These are phyloP conservation scores for Meloidogyne exigua DNA, from an alignment of 1,140 invertebrate genomes.

Conservation along the genomic window DNA sequence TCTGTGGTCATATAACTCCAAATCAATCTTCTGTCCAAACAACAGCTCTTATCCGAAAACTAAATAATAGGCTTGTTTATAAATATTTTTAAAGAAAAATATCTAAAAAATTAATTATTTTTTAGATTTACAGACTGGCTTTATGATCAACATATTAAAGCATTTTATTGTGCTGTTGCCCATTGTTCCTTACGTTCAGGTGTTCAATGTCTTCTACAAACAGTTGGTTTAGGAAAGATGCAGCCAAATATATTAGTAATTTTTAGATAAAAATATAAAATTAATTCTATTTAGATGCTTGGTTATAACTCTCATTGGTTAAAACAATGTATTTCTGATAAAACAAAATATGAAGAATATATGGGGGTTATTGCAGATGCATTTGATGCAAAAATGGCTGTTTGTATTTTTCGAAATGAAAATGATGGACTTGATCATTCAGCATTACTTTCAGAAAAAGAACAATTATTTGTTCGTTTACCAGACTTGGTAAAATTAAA, in stretches of 20 bases:
- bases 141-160: constrained; percentile 77
- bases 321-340: constrained; percentile 44
- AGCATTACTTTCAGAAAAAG: constrained; percentile 40
- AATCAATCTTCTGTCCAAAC: constrained; percentile 42
- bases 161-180: constrained; percentile 75
- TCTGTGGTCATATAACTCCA: constrained; percentile 64
- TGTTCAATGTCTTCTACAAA: constrained; percentile 70
- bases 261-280: constrained; percentile 65
- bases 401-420: constrained; percentile 57
- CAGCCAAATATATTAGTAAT: constrained; percentile 83
- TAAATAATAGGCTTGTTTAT: constrained; percentile 28
- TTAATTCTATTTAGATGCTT: background rate
- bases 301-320: constrained; percentile 58
- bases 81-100: background rate
- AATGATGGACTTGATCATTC: constrained; percentile 50
- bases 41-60: constrained; percentile 47
- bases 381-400: constrained; percentile 50
- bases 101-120: no score
- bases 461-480: constrained; percentile 33
- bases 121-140: constrained; percentile 70
- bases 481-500: constrained; percentile 33
- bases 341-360: constrained; percentile 64
- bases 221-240: constrained; percentile 82
- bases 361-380: constrained; percentile 66
- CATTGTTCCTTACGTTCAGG: constrained; percentile 43